A percentile compares a stretch with the other conserved stretches of the same genome.
Conservation (phyloP, 64 coral and sea anemone species). For the Anthopleura sola region DNA sequence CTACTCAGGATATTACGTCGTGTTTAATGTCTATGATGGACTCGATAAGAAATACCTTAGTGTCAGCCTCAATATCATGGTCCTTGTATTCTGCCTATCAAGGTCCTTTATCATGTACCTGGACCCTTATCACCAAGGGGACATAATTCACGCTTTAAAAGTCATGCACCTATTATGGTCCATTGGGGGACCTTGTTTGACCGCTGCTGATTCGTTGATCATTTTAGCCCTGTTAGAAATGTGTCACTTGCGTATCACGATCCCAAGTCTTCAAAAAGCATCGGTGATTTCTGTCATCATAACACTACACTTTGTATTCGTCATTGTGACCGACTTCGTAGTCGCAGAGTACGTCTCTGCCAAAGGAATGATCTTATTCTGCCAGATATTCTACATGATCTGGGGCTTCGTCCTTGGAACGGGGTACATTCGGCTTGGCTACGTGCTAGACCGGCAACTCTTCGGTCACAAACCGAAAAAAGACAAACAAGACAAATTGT, state of each 20-base stretch:
- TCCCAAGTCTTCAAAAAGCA: constrained; percentile 61
- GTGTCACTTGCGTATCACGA: constrained; percentile 57
- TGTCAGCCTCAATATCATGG: constrained; percentile 83
- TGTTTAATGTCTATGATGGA: constrained; percentile 80
- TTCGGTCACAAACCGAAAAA: constrained; percentile 56
- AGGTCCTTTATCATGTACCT: constrained; percentile 71
- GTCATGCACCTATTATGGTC: constrained; percentile 90
- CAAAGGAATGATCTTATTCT: constrained; percentile 88
- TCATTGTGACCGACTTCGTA: constrained; percentile 64
- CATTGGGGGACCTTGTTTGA: constrained; percentile 78
- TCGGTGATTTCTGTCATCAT: constrained; percentile 51
- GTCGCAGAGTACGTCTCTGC: constrained; percentile 79
- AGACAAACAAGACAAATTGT: constrained; percentile 70
- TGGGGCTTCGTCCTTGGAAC: constrained; percentile 72
- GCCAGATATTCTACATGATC: constrained; percentile 78
- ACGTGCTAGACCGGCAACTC: constrained; percentile 70
- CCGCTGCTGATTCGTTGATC: constrained; percentile 70
- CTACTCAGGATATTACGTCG: constrained; percentile 82
- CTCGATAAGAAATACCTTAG: constrained; percentile 78
- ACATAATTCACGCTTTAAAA: constrained; percentile 46
- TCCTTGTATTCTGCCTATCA: constrained; percentile 70
- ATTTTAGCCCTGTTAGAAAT: constrained; percentile 85
- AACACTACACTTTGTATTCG: constrained; percentile 67
- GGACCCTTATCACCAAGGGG: constrained; percentile 92
- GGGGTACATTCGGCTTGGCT: constrained; percentile 65